A percentile compares a stretch with the other conserved stretches of the same genome.
phyloP scores from a whole-genome alignment of 2,888 invertebrate genomes.

The Dicyrtoma fusca region DNA sequence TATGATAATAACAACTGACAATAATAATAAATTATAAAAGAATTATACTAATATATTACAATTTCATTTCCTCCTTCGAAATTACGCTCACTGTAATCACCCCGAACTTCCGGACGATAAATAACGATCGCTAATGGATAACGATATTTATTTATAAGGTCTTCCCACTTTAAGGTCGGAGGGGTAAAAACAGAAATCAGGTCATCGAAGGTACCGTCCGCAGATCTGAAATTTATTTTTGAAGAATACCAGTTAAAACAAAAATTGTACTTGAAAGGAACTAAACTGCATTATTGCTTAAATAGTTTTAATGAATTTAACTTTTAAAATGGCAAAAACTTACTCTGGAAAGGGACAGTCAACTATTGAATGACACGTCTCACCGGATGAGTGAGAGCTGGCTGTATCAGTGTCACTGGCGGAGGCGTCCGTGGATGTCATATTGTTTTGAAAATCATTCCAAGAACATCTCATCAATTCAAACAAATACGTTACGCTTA shows the following conservation, averaged over 20 bases:
- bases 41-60: constrained; percentile 11
- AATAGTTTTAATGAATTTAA: too few relatives aligned
- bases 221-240: constrained; percentile 13
- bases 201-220: constrained; percentile 28
- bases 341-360: constrained; percentile 24
- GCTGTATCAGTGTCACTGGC: neutral
- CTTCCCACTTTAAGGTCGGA: constrained; percentile 33
- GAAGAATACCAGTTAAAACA: neutral
- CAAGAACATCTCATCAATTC: constrained; percentile 46
- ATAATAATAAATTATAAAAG: neutral
- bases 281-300: too few relatives aligned
- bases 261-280: neutral
- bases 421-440: neutral
- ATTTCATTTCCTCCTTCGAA: constrained; percentile 30
- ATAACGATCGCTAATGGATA: constrained; percentile 44
- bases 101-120: constrained; percentile 13
- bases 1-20: neutral
- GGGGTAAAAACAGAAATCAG: constrained; percentile 27
- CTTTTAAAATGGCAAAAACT: neutral
- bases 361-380: constrained; percentile 24
- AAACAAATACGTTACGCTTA: constrained; percentile 44
- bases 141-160: constrained; percentile 38
- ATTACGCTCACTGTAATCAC: constrained; percentile 4
- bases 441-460: constrained; percentile 27
- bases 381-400: neutral